Conservation (phyloP, 2,888 invertebrate genomes). For the Coelopa pilipes region DNA sequence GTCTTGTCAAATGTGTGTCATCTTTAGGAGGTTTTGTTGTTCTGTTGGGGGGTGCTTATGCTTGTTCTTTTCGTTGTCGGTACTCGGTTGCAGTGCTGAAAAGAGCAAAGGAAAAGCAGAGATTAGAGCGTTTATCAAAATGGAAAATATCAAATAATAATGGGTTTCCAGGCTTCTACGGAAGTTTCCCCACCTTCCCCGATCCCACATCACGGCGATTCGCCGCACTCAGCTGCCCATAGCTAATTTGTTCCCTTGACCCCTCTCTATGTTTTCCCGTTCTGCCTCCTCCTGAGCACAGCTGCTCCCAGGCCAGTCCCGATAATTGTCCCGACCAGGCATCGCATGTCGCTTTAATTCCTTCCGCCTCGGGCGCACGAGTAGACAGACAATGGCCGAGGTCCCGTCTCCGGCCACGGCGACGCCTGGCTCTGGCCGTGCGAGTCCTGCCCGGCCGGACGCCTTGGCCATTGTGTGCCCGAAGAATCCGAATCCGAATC, state of each 20-base stretch:
- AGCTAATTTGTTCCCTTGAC: constrained; percentile 28
- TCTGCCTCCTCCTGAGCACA: background rate
- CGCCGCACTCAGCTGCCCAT: constrained; percentile 30
- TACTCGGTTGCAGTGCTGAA: background rate
- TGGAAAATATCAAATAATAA: background rate
- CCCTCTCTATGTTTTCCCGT: background rate
- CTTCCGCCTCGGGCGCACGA: background rate
- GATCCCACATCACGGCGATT: background rate
- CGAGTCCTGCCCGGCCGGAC: constrained; percentile 3
- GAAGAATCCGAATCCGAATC: background rate
- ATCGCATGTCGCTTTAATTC: constrained; percentile 20
- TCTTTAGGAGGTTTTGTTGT: constrained; percentile 23
- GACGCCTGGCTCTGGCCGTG: constrained; percentile 37
- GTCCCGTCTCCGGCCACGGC: background rate
- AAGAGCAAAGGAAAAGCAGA: background rate
- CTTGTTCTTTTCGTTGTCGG: background rate
- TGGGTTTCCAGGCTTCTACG: background rate
- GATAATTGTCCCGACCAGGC: background rate
- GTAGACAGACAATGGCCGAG: constrained; percentile 39
- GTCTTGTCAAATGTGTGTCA: constrained; percentile 55
- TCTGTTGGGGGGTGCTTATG: background rate
- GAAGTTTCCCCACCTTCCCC: background rate
- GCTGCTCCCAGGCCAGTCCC: constrained; percentile 1
- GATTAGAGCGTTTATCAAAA: background rate
- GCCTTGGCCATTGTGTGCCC: background rate